Evolutionary conservation across 2,113 vertebrate genomes (phyloP).

Genomic region (Elgaria multicarinata): DNA sequence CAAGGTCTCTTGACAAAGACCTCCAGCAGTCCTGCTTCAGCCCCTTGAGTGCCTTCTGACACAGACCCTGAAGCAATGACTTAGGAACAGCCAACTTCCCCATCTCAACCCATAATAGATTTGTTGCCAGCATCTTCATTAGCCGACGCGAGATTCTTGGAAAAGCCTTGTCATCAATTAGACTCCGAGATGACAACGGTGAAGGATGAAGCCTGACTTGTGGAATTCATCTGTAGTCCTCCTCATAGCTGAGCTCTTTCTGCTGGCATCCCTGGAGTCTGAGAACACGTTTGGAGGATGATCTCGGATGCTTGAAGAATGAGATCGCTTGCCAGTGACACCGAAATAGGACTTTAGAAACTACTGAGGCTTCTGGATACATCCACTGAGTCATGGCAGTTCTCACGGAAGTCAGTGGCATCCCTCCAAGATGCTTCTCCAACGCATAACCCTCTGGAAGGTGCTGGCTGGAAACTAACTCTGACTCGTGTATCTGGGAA

Average conservation of each 20-base stretch:
- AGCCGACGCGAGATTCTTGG: constrained; percentile 39
- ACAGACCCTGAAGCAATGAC: background rate
- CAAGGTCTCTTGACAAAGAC: background rate
- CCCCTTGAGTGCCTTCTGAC: background rate
- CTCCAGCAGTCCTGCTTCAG: background rate
- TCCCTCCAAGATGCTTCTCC: constrained; percentile 12
- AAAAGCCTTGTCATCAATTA: background rate
- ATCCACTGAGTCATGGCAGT: constrained; percentile 44
- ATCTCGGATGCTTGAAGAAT: constrained; percentile 69
- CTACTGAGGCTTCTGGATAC: constrained; percentile 53
- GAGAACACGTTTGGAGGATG: constrained; percentile 62
- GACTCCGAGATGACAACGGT: background rate
- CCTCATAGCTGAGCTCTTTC: constrained; percentile 66
- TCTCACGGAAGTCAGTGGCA: constrained; percentile 28
- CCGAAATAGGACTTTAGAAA: constrained; percentile 55
- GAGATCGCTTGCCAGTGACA: constrained; percentile 57
- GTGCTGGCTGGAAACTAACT: constrained; percentile 6
- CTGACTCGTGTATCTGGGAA: background rate
- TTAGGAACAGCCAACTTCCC: fast-evolving
- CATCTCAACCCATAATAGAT: background rate
- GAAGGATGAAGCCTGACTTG: constrained; percentile 31
- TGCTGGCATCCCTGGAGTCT: constrained; percentile 69
- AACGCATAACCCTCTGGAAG: constrained; percentile 8
- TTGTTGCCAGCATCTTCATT: constrained; percentile 6
- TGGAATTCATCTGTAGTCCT: constrained; percentile 66